A percentile compares a stretch with the other conserved stretches of the same genome.
phyloP scores from a whole-genome alignment of 1,140 invertebrate species.

The Chrysoperla carnea region DNA sequence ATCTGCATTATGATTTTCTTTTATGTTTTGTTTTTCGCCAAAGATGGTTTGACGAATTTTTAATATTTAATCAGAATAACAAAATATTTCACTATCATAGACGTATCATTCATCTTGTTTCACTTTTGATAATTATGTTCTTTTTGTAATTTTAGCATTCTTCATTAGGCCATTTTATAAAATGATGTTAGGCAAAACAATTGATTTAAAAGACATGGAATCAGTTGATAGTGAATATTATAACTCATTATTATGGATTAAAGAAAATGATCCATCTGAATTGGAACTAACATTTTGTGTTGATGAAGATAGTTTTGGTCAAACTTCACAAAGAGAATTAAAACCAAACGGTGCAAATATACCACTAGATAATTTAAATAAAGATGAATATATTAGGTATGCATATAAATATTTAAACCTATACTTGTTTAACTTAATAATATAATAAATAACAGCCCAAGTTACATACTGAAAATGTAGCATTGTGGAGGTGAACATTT shows the following conservation, averaged over 20 bases:
- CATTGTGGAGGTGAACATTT: neutral
- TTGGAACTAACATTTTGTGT: slow-evolving; percentile 89
- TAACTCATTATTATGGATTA: slow-evolving; percentile 93
- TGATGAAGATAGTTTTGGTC: slow-evolving; percentile 91
- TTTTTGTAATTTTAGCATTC: slow-evolving; percentile 54
- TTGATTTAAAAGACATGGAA: slow-evolving; percentile 95
- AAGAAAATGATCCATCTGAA: slow-evolving; percentile 91
- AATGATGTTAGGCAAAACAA: slow-evolving; percentile 94
- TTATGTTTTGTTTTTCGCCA: too few species aligned
- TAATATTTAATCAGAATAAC: slow-evolving; percentile 1
- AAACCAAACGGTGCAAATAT: slow-evolving; percentile 84
- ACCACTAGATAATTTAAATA: slow-evolving; percentile 84
- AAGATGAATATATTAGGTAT: slow-evolving; percentile 93
- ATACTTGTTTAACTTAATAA: neutral
- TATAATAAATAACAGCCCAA: neutral
- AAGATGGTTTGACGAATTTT: neutral
- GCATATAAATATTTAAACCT: neutral
- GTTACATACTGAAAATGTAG: neutral
- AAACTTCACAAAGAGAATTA: slow-evolving; percentile 81
- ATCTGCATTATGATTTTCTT: neutral
- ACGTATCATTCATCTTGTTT: neutral
- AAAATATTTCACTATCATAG: too few species aligned
- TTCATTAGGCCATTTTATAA: slow-evolving; percentile 99
- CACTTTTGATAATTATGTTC: neutral
- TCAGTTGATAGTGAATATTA: slow-evolving; percentile 97